phyloP scores from a whole-genome alignment of 2,888 invertebrate species.

The Caradrina kadenii region DNA sequence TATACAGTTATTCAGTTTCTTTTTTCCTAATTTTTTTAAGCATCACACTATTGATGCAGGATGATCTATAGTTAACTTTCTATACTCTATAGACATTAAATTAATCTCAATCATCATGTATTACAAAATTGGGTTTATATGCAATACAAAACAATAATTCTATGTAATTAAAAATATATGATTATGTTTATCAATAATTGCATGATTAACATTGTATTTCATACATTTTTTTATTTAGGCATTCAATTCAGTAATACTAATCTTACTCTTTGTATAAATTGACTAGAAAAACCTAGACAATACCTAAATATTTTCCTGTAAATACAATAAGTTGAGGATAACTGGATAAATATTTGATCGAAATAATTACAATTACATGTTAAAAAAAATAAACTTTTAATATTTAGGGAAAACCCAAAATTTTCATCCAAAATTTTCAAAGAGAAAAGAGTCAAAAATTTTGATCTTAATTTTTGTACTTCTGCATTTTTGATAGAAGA shows the following conservation, averaged over 20 bases:
- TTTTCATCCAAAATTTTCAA: too few species aligned
- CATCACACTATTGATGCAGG: background rate
- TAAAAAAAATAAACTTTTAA: too few species aligned
- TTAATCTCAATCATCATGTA: background rate
- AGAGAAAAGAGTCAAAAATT: too few species aligned
- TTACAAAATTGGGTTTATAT: background rate
- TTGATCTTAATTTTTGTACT: too few species aligned
- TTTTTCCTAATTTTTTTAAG: background rate
- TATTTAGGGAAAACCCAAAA: too few species aligned
- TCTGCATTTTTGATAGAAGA: too few species aligned
- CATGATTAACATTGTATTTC: too few species aligned
- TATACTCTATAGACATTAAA: background rate
- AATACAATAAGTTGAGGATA: background rate
- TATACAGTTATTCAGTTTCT: too few species aligned
- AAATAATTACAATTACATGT: too few species aligned
- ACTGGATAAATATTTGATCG: background rate
- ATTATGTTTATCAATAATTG: conserved; percentile 5
- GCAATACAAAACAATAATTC: background rate
- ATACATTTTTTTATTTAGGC: too few species aligned
- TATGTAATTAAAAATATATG: background rate
- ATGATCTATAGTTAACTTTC: background rate
- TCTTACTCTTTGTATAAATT: too few species aligned
- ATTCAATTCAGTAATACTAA: too few species aligned
- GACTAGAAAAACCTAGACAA: background rate
- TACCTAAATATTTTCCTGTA: background rate